Evolutionary conservation across 2,113 vertebrate genomes (phyloP), one percentile per base, ranked within the genome.

Genomic region (Callopanchax toddi): DNA sequence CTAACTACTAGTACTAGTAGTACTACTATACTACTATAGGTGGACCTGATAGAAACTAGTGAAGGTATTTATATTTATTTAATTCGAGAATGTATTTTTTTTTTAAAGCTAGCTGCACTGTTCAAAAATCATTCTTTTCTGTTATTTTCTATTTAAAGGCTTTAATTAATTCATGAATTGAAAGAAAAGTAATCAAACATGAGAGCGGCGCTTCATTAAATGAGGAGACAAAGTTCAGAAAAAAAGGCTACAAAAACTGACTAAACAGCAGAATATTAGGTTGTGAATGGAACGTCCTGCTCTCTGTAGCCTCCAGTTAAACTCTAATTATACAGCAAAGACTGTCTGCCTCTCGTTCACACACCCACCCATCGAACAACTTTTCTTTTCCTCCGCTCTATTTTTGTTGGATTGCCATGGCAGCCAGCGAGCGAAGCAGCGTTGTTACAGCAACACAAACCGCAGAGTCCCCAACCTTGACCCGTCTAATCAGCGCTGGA

Each of bases 381-480:
- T 0, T 54, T 67, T 60, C 62, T 72, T 60, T 70, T 83, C 51
- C 52, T 53, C 48, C 6, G 22, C 48, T 69, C 71, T 76, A 79
- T 78, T 78, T 88, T 39, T 83, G 75, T 81, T 68, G 25, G 64
- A 82, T 87, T 26, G 54, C 81, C 83, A 84, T 87, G 62, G 87
- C 83, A 85, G 81, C 79, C 74, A 62, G 71, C 22, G 44, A 61
- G 48, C 15, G 10, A 71, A 60, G 29, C 68, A 23, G 58, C 51
- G 81, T 86, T 84, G 81, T 86, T 84, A 84, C 61, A 69, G 83
- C 79, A 87, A 86, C 87, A 71, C 25, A 34, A 66, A 78, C 79
- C 29, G 54, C 72, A 48, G 25, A 68, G 68, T 60, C 59, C 52
- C 60, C 68, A 66, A 73, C 78, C 77, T 76, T 87, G 86, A 83